phyloP scores from a whole-genome alignment of 2,113 vertebrate species.

The Cryptotis parvus region DNA sequence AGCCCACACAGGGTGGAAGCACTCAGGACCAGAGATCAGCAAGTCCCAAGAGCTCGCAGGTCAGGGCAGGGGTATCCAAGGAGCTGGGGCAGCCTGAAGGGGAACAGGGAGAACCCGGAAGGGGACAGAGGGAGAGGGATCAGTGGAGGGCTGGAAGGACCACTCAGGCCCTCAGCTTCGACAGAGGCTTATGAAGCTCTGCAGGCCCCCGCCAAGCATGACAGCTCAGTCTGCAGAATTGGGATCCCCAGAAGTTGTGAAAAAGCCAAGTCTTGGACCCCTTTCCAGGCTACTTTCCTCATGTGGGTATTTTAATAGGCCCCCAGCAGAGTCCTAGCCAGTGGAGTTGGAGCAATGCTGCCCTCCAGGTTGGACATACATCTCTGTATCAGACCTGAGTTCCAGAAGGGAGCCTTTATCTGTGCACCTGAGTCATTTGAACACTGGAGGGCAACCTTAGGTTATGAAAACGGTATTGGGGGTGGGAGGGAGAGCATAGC shows the following conservation, averaged over 20 bases:
- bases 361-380: background rate
- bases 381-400: background rate
- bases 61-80: background rate
- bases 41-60: background rate
- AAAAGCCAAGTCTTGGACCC: background rate
- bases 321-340: background rate
- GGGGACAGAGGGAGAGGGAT: background rate
- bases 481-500: background rate
- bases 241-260: background rate
- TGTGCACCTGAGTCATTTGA: background rate
- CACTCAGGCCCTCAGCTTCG: background rate
- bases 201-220: too few relatives aligned
- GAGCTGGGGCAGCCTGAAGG: background rate
- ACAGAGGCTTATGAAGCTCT: background rate
- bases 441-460: constrained; percentile 43
- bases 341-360: background rate
- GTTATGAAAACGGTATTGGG: background rate
- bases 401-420: background rate
- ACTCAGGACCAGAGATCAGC: background rate
- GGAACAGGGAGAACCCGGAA: background rate
- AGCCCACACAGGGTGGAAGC: background rate
- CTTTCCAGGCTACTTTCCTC: background rate
- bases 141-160: background rate
- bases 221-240: background rate
- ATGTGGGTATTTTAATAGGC: background rate